phyloP scores from a whole-genome alignment of 2,888 invertebrate genomes.

The Drosophila hawaiiensis region DNA sequence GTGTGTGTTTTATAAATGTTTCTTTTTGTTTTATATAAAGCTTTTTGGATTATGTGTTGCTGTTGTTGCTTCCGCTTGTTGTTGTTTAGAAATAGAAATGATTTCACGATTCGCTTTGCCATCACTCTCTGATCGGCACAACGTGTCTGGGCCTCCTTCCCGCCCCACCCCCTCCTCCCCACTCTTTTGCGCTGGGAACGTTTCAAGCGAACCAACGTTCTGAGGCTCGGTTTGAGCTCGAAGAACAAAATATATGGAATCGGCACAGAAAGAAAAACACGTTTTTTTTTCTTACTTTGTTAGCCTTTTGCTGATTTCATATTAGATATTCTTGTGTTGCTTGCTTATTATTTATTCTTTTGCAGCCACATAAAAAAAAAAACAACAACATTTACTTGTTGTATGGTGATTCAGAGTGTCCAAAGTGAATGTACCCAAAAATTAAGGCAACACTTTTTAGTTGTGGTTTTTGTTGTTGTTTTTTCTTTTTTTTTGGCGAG shows the following conservation, averaged over 20 bases:
- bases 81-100: conserved; percentile 77
- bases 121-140: conserved; percentile 27
- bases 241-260: conserved; percentile 13
- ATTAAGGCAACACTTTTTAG: conserved; percentile 11
- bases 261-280: conserved; percentile 56
- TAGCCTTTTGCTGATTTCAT: conserved; percentile 66
- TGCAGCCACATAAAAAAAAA: conserved; percentile 31
- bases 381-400: conserved; percentile 24
- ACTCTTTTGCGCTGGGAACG: neutral
- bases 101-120: conserved; percentile 72
- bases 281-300: conserved; percentile 35
- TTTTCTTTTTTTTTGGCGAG: conserved; percentile 6
- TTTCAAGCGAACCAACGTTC: conserved; percentile 11
- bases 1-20: conserved; percentile 21
- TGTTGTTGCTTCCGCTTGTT: conserved; percentile 64
- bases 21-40: conserved; percentile 15
- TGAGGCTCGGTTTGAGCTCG: conserved; percentile 19
- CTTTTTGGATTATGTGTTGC: conserved; percentile 41
- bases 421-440: conserved; percentile 63
- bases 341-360: conserved; percentile 68
- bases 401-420: conserved; percentile 59
- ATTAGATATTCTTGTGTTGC: conserved; percentile 65
- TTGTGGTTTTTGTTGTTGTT: neutral
- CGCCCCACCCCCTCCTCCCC: neutral
- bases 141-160: conserved; percentile 18